Conservation (phyloP, 2,888 invertebrate genomes). For the Deroplatys truncata region DNA sequence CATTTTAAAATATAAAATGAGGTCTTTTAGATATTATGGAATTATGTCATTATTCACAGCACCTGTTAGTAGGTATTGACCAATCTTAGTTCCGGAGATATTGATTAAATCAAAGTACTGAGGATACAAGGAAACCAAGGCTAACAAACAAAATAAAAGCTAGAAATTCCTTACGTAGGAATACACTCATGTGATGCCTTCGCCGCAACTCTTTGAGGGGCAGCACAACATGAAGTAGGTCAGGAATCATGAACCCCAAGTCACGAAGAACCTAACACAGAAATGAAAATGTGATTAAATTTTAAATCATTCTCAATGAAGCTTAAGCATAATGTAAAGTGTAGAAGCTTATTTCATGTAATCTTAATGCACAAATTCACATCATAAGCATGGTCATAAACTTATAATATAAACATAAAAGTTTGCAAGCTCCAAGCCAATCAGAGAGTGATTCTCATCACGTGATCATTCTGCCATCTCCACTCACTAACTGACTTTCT, state of each 20-base stretch:
- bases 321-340: too few relatives aligned
- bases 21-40: neutral
- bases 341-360: too few relatives aligned
- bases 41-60: neutral
- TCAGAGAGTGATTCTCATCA: too few relatives aligned
- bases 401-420: too few relatives aligned
- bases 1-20: neutral
- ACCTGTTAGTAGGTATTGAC: neutral
- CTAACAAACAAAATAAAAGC: constrained; percentile 43
- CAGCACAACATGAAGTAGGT: constrained; percentile 58
- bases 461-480: too few relatives aligned
- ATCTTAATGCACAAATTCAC: too few relatives aligned
- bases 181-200: constrained; percentile 36
- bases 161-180: constrained; percentile 40
- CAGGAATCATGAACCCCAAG: constrained; percentile 64
- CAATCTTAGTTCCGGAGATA: neutral
- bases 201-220: constrained; percentile 51
- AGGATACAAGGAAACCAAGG: neutral
- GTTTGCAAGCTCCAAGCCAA: too few relatives aligned
- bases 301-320: too few relatives aligned
- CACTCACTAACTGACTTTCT: too few relatives aligned
- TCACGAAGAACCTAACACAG: constrained; percentile 64
- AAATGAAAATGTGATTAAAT: constrained; percentile 35
- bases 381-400: too few relatives aligned
- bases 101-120: neutral